Evolutionary conservation across 1,140 invertebrate genomes (phyloP).

Genomic region (Tyrophagus putrescentiae): DNA sequence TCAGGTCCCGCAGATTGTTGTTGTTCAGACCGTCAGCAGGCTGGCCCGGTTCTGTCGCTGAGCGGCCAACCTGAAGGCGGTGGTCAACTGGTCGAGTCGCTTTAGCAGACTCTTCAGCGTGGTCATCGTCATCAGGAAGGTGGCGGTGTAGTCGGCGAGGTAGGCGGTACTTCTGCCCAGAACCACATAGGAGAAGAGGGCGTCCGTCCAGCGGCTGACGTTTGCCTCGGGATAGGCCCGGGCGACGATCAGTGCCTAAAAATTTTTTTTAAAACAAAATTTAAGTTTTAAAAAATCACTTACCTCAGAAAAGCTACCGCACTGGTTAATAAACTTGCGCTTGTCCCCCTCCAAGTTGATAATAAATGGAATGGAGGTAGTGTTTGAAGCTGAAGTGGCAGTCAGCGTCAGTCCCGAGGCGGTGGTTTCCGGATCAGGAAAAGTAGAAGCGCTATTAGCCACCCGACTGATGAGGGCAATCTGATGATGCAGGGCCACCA

Average conservation of each 20-base stretch:
- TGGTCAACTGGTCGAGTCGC: background rate
- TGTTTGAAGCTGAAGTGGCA: background rate
- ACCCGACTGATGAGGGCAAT: constrained; percentile 39
- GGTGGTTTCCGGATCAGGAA: background rate
- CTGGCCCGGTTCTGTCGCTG: too few relatives aligned
- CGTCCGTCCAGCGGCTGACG: constrained; percentile 44
- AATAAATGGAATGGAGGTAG: constrained; percentile 39
- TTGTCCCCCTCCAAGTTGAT: constrained; percentile 46
- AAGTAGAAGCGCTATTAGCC: too few relatives aligned
- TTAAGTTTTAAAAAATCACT: too few relatives aligned
- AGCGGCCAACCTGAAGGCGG: background rate
- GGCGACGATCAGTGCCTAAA: constrained; percentile 47
- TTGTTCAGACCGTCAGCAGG: constrained; percentile 15
- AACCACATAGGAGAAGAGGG: constrained; percentile 48
- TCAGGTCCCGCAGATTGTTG: background rate
- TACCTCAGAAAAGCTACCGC: constrained; percentile 36
- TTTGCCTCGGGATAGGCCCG: constrained; percentile 47
- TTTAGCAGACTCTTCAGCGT: constrained; percentile 38
- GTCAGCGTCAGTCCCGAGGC: background rate
- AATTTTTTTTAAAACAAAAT: constrained; percentile 35
- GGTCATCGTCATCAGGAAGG: constrained; percentile 29
- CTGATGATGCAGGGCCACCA: constrained; percentile 58
- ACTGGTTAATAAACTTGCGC: constrained; percentile 32
- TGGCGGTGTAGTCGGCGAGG: constrained; percentile 43
- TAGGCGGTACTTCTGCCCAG: constrained; percentile 44